A percentile compares a stretch with the other conserved stretches of the same genome.
phyloP scores from a whole-genome alignment of 2,797 vertebrate species.

The Threskiornis aethiopicus region DNA sequence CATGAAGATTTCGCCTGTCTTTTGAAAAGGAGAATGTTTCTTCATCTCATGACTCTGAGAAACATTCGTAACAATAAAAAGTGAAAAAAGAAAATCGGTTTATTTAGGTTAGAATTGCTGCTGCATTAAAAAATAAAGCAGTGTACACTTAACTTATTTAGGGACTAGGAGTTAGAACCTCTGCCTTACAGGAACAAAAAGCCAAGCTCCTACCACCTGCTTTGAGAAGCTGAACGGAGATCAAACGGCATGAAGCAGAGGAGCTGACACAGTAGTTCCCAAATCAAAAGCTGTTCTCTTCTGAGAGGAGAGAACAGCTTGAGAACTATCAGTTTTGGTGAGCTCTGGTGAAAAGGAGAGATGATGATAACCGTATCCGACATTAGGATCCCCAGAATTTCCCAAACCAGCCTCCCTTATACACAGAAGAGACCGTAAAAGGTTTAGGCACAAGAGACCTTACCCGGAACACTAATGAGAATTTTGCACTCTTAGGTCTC shows the following conservation, averaged over 20 bases:
- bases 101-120: neutral
- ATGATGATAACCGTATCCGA: neutral
- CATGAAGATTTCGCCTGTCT: neutral
- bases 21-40: neutral
- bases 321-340: neutral
- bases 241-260: neutral
- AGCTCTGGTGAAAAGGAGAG: neutral
- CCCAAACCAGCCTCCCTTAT: neutral
- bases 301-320: neutral
- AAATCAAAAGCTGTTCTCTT: neutral
- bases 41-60: neutral
- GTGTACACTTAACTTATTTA: neutral
- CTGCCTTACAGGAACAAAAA: neutral
- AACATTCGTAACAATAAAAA: neutral
- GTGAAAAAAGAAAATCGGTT: neutral
- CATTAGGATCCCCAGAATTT: neutral
- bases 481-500: too few relatives aligned
- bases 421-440: rapidly evolving
- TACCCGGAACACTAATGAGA: neutral
- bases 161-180: neutral
- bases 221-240: neutral
- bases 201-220: neutral
- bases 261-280: neutral
- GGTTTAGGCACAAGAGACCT: neutral
- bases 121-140: neutral